Percentiles rank a stretch among this genome's conserved stretches.
phyloP scores from a whole-genome alignment of 2,113 vertebrate species.

The Monarcha castaneiventris region DNA sequence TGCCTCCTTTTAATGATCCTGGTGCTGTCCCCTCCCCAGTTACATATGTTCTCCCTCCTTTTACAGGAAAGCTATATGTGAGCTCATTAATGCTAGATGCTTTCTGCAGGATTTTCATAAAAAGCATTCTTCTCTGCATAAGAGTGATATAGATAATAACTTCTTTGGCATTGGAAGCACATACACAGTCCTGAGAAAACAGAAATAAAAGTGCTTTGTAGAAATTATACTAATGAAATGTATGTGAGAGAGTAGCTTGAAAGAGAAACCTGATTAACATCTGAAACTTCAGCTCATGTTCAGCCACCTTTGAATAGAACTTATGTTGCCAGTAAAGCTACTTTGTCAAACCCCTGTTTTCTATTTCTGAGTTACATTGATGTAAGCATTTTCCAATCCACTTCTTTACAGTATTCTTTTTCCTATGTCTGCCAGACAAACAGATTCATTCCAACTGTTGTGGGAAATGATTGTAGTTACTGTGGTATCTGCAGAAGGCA shows the following conservation, averaged over 20 bases:
- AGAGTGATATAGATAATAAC: background rate
- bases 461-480: background rate
- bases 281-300: conserved; percentile 2
- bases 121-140: background rate
- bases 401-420: background rate
- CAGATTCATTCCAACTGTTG: background rate
- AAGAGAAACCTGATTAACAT: conserved; percentile 11
- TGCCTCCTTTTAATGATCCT: background rate
- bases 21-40: background rate
- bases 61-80: background rate
- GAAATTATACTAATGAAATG: conserved; percentile 12
- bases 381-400: background rate
- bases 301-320: background rate
- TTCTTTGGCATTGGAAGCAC: background rate
- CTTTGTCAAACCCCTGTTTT: background rate
- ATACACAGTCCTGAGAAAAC: background rate
- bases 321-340: background rate
- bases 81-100: background rate
- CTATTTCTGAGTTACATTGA: background rate
- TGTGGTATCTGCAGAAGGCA: background rate
- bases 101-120: conserved; percentile 10
- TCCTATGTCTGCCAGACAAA: background rate
- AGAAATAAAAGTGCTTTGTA: conserved; percentile 21
- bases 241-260: background rate
- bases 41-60: background rate